These are phyloP conservation scores for Enteromius paludinosus DNA, from an alignment of 2,797 vertebrate species.

Conservation along the genomic window DNA sequence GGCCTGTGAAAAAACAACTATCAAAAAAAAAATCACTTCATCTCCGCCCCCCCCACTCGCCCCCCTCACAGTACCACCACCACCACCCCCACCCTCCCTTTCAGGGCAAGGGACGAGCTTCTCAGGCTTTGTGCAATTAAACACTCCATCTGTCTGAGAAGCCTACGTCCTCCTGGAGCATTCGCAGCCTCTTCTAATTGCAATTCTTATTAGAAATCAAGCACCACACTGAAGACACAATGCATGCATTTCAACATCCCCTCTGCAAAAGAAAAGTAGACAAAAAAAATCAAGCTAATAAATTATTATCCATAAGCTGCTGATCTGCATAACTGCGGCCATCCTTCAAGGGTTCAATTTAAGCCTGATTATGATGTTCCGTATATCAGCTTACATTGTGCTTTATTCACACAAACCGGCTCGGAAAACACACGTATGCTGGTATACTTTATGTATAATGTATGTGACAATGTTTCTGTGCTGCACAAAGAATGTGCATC, in stretches of 20 bases:
- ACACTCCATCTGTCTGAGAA: constrained; percentile 84
- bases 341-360: constrained; percentile 55
- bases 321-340: constrained; percentile 57
- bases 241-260: constrained; percentile 62
- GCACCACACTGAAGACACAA: constrained; percentile 60
- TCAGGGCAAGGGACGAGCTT: constrained; percentile 69
- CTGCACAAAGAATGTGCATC: constrained; percentile 74
- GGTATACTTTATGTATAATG: constrained; percentile 45
- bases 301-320: constrained; percentile 60
- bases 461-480: constrained; percentile 55
- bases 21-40: constrained; percentile 57
- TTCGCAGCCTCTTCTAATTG: constrained; percentile 72
- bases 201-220: constrained; percentile 67
- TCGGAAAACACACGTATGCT: not conserved
- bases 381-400: constrained; percentile 58
- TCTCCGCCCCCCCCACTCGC: constrained; percentile 29
- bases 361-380: constrained; percentile 45
- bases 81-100: constrained; percentile 36
- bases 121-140: constrained; percentile 78
- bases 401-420: constrained; percentile 67
- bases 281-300: constrained; percentile 62
- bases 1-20: constrained; percentile 72
- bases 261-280: constrained; percentile 39
- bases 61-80: constrained; percentile 30
- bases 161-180: constrained; percentile 66